Percentiles rank a stretch among this genome's conserved stretches.
Evolutionary conservation across 1,140 invertebrate genomes (phyloP).

Genomic region (Piezodorus guildinii): DNA sequence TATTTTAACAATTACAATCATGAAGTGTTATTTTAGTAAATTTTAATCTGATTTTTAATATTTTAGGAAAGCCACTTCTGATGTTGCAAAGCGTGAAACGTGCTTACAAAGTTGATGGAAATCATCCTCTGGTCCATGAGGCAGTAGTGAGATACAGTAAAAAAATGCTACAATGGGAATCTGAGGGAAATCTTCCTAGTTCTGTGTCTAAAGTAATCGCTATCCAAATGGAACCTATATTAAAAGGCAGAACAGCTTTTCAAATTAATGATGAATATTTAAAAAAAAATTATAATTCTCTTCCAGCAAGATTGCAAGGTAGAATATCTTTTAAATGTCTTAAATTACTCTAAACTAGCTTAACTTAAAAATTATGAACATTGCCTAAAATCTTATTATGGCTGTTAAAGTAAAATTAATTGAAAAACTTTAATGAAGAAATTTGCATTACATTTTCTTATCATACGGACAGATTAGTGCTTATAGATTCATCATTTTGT

Average conservation of each 20-base stretch:
- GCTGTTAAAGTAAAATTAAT: no score
- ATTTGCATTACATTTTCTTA: no score
- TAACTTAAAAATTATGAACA: no score
- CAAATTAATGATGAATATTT: slow-evolving; percentile 63
- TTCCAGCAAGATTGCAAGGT: slow-evolving; percentile 60
- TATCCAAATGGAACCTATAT: slow-evolving; percentile 55
- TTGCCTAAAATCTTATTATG: no score
- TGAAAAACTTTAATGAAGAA: no score
- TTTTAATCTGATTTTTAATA: slow-evolving; percentile 28
- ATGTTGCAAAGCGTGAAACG: slow-evolving; percentile 87
- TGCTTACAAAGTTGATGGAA: slow-evolving; percentile 57
- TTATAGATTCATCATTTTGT: no score
- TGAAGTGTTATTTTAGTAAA: slow-evolving; percentile 24
- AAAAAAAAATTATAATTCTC: slow-evolving; percentile 43
- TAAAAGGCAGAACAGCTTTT: slow-evolving; percentile 44
- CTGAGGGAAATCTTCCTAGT: slow-evolving; percentile 39
- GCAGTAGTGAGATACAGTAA: slow-evolving; percentile 54
- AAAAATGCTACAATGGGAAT: slow-evolving; percentile 24
- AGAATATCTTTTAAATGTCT: background rate
- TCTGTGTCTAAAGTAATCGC: slow-evolving; percentile 60
- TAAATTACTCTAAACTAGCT: no score
- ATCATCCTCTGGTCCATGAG: slow-evolving; percentile 69
- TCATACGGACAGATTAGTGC: no score
- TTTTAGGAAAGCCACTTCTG: slow-evolving; percentile 58
- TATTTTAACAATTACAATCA: background rate